Base-by-base conservation (phyloP, 2,797 vertebrate genomes). In the Sphaeramia orbicularis region DNA sequence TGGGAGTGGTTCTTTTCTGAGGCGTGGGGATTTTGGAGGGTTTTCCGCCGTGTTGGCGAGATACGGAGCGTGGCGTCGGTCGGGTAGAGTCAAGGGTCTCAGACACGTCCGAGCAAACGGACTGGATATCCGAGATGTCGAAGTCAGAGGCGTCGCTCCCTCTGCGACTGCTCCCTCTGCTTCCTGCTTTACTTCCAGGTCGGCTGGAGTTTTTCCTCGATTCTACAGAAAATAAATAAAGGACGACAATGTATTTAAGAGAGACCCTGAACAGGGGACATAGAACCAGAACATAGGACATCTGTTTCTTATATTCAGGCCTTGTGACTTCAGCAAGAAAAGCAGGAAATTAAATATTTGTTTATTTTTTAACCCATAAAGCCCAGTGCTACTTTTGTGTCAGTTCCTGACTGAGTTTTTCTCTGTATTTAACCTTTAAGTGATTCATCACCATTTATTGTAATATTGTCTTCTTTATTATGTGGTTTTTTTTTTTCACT, bases 51-150 rank as follows among this genome's bases (percentile, higher is more conserved):
- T 92, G 93, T 14, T 95, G 94, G 66, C 95, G 96, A 85, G 95
- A 93, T 21, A 92, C 89, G 7, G 96, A 94, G 78, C 97, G 95
- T 4, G 96, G 94, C 0, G 92, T 93, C 0, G 91, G 93, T 62
- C 95, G 94, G 62, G 90, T 83, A 0, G 95, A 83, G 50, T 95
- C 95, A 14, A 93, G 94, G 7, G 93, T 94, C 89, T 99, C 98
- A 0, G 95, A 96, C 84, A 87, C 63, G 7, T 99, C 98, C 1
- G 97, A 99, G 87, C 95, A 99, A 44, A 97, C 96, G 0, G 98
- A 99, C 86, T 97, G 96, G 89, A 99, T 99, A 88, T 99, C 98
- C 1, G 97, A 99, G 92, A 99, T 99, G 93, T 99, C 98, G 74
- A 99, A 99, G 93, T 99, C 98, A 0, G 98, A 99, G 0, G 97